Base-by-base conservation (phyloP, 2,797 vertebrate genomes). In the Mus caroli region DNA sequence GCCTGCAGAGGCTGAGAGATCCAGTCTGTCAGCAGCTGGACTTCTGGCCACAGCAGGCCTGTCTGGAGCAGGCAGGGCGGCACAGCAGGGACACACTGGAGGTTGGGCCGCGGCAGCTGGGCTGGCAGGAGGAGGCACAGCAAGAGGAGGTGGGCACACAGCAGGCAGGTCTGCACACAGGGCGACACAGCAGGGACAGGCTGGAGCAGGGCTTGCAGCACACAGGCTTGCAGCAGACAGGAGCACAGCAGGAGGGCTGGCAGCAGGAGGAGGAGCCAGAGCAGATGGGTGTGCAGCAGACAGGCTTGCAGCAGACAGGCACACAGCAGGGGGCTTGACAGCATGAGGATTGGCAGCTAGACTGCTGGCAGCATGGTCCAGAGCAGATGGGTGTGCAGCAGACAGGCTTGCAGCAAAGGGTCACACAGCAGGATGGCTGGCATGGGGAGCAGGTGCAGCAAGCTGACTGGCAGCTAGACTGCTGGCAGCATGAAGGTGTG, bases 181-280 rank as follows among this genome's bases (percentile, higher is more conserved):
- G 64, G 64, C 64, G 46, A 34, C 19, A 86, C 6, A 88, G 67
- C 50, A 88, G n/a, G 85, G 85, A 88, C 50, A 88, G 3, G 9
- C 85, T 88, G 85, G 85, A 88, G 67, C 46, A 88, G 50, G 85
- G 87, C 40, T 64, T 64, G 52, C 85, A 88, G 85, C 73, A 89
- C 14, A 31, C 17, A 6, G 85, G 87, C 40, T 64, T 64, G 52
- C 85, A 88, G 85, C 73, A 89, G 9, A 31, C 17, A 6, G 56
- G 86, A 10, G 34, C 17, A 40, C 46, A 69, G 58, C 56, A 75
- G 69, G 37, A 31, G 5, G 86, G 1, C 15, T 46, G 40, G 40
- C 73, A 77, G 73, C 73, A 62, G 40, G 73, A 31, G 6, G 73
- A 46, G 80, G 56, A 60, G 3, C n/a, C 56, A 40, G 80, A 60